Conservation (phyloP, 2,113 vertebrate species). For the Piaya cayana region DNA sequence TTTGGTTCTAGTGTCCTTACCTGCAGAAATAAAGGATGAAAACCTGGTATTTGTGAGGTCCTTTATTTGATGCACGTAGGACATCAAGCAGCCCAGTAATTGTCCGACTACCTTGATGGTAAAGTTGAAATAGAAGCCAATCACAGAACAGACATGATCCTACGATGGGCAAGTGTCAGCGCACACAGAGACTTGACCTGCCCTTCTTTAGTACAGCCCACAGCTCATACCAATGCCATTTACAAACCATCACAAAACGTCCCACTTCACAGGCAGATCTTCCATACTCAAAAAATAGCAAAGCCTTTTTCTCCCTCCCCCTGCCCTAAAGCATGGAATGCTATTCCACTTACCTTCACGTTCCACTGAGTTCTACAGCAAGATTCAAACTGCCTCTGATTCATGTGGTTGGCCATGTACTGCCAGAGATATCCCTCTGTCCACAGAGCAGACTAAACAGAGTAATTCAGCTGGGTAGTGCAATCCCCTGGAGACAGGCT, state of each 20-base stretch:
- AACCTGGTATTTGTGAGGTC: not conserved
- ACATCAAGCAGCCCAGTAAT: not conserved
- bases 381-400: not conserved
- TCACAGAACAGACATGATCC: fast-evolving
- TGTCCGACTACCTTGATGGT: not conserved
- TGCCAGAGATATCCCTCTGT: not conserved
- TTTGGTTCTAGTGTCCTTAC: not conserved
- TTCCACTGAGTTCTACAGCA: not conserved
- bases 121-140: not conserved
- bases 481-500: not conserved
- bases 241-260: not conserved
- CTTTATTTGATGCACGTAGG: not conserved
- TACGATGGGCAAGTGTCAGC: not conserved
- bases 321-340: not conserved
- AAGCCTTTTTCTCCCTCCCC: not conserved
- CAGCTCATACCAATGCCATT: not conserved
- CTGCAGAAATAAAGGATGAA: not conserved
- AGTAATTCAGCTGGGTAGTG: not conserved
- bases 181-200: not conserved
- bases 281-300: not conserved
- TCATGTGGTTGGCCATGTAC: not conserved
- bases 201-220: not conserved
- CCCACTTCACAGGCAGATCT: not conserved
- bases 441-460: not conserved
- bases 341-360: not conserved